Base-by-base conservation (phyloP, 2,113 vertebrate species). In the Actenoides lindsayi region DNA sequence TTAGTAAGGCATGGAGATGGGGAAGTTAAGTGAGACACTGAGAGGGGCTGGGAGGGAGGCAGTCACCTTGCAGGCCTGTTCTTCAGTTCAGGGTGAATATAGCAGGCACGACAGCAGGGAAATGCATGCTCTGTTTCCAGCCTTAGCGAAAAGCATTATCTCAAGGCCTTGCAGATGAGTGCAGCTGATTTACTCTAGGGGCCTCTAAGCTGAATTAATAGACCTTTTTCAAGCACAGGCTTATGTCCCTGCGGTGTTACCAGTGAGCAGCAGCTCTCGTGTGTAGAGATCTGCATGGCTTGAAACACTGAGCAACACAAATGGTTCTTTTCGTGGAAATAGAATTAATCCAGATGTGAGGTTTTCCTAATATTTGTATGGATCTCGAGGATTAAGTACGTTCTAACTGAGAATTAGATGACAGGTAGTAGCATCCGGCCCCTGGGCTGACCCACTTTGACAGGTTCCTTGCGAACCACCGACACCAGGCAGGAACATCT, bases 71-170 rank as follows among this genome's bases (percentile, higher is more conserved):
- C 20, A 24, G 16, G 20, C 23, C 44, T 53, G 4, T 39, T 88
- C 19, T 51, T n/a, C 15, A 18, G 57, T 59, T 57, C 0, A 0
- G 20, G 33, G 7, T 2, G 2, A 21, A 37, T 13, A 21, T 0
- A 0, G 2, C 11, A 39, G 42, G 16, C 0, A 0, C 11, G 11
- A 5, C 18, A 30, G 62, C 42, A 79, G 42, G 48, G 41, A 24
- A 50, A 9, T 20, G 6, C 4, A 3, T 41, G 23, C 39, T 77
- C 15, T 10, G 16, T 56, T 80, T 64, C 41, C 33, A 56, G 1
- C 48, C 17, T 16, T 39, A 80, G 15, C 16, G 27, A 73, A 82
- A 79, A 46, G 6, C 57, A n/a, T 33, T 48, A 17, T 39, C 17
- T 39, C 13, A 60, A 41, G 30, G 64, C 25, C 20, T 46, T 42